These are phyloP conservation scores for Corythornis leucogaster DNA, from an alignment of 2,797 vertebrate species.

Conservation along the genomic window DNA sequence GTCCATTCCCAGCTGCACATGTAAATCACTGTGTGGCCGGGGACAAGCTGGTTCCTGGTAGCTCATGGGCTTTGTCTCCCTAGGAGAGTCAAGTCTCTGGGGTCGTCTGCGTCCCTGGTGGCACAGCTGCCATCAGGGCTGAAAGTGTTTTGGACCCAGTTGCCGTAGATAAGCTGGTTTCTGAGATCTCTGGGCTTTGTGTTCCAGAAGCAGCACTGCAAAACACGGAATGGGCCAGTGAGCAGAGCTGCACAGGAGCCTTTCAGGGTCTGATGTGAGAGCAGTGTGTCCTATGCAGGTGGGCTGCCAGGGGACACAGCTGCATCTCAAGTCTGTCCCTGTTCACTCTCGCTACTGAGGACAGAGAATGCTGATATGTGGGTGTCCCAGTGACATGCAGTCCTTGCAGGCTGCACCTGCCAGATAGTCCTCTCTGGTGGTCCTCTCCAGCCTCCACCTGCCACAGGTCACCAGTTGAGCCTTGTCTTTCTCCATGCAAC, in stretches of 20 bases:
- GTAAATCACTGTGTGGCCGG: fast-evolving
- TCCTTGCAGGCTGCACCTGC: not conserved
- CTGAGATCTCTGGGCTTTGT: not conserved
- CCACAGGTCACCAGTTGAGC: not conserved
- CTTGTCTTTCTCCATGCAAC: not conserved
- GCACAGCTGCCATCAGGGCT: not conserved
- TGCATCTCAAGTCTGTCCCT: fast-evolving
- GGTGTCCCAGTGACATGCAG: fast-evolving
- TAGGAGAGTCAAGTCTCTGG: not conserved
- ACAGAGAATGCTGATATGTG: not conserved
- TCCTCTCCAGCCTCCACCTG: fast-evolving
- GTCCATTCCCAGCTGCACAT: not conserved
- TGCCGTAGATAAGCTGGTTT: not conserved
- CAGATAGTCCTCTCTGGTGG: not conserved
- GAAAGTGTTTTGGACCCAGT: not conserved
- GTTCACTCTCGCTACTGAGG: not conserved
- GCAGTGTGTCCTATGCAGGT: not conserved
- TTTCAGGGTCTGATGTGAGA: not conserved
- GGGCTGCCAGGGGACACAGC: not conserved
- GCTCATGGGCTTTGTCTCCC: fast-evolving
- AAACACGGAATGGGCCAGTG: not conserved
- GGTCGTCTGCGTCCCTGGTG: not conserved
- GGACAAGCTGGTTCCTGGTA: not conserved
- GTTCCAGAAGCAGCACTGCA: not conserved
- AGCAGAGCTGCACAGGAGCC: fast-evolving